phyloP scores from a whole-genome alignment of 30 jellyfish, hydroid and myxozoan genomes.

The Sanderia malayensis region DNA sequence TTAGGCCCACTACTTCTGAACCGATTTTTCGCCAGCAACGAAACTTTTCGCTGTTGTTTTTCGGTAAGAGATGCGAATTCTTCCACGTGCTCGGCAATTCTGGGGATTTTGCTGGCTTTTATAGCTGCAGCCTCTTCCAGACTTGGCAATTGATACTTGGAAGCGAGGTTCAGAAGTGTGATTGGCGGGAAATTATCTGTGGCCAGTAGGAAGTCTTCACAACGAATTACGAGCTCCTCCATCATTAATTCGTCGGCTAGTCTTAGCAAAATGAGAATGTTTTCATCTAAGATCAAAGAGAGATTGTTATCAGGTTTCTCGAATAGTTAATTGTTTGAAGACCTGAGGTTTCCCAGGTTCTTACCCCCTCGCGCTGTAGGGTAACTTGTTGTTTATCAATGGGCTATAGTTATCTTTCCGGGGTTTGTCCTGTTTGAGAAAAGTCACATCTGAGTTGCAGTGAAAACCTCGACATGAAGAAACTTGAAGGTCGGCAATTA shows the following conservation, averaged over 20 bases:
- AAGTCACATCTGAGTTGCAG: too few relatives aligned
- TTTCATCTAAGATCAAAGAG: slow-evolving; percentile 60
- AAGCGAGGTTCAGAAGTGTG: slow-evolving; percentile 44
- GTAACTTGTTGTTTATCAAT: too few relatives aligned
- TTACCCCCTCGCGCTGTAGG: too few relatives aligned
- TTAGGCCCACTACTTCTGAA: slow-evolving; percentile 21
- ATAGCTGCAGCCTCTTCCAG: slow-evolving; percentile 62
- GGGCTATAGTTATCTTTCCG: too few relatives aligned
- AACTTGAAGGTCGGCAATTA: too few relatives aligned
- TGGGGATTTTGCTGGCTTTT: slow-evolving; percentile 59
- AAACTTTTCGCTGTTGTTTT: slow-evolving; percentile 49
- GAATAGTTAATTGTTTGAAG: too few relatives aligned
- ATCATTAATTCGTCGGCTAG: slow-evolving; percentile 72
- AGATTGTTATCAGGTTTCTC: too few relatives aligned
- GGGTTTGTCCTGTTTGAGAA: too few relatives aligned
- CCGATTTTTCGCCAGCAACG: slow-evolving; percentile 41
- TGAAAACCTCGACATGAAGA: too few relatives aligned
- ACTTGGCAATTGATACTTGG: slow-evolving; percentile 50
- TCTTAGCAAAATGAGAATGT: slow-evolving; percentile 50
- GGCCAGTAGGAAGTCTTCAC: slow-evolving; percentile 55
- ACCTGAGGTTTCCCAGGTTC: too few relatives aligned
- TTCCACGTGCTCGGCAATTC: slow-evolving; percentile 37
- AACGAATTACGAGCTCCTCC: slow-evolving; percentile 55
- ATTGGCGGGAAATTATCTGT: slow-evolving; percentile 29
- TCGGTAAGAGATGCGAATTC: slow-evolving; percentile 22